Evolutionary conservation across 2,888 invertebrate species (phyloP).

Genomic region (Seira musarum): DNA sequence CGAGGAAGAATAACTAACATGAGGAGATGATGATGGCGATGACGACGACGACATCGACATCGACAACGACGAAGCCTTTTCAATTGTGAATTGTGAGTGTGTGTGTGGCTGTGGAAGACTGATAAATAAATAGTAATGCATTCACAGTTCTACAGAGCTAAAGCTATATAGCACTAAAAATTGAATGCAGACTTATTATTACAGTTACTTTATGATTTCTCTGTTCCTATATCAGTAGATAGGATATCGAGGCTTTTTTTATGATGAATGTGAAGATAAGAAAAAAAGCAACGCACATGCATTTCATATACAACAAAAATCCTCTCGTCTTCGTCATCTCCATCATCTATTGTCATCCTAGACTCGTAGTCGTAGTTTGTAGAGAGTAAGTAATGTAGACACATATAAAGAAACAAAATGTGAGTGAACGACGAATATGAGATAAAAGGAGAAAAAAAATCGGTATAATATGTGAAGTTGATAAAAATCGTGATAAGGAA

Average conservation of each 20-base stretch:
- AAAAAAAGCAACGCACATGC: not conserved
- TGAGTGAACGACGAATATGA: not conserved
- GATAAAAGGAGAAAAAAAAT: conserved; percentile 9
- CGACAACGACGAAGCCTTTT: too few relatives aligned
- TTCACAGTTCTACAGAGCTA: too few relatives aligned
- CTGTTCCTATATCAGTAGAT: conserved; percentile 12
- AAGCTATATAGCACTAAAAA: too few relatives aligned
- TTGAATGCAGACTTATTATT: too few relatives aligned
- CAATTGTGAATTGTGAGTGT: too few relatives aligned
- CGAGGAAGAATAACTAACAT: conserved; percentile 2
- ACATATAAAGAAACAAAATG: too few relatives aligned
- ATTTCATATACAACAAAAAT: conserved; percentile 18
- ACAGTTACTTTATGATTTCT: conserved; percentile 38
- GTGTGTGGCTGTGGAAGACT: too few relatives aligned
- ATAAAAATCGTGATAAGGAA: conserved; percentile 36
- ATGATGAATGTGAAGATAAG: not conserved
- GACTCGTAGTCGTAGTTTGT: not conserved
- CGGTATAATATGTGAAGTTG: conserved; percentile 19
- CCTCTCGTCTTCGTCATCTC: too few relatives aligned
- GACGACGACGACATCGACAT: not conserved
- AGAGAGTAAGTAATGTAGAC: not conserved
- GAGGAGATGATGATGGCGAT: not conserved
- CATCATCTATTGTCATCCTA: conserved; percentile 7
- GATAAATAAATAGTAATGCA: too few relatives aligned
- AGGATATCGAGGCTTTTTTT: not conserved